Evolutionary conservation across 2,888 invertebrate species (phyloP).

Genomic region (Orchestes rusci): DNA sequence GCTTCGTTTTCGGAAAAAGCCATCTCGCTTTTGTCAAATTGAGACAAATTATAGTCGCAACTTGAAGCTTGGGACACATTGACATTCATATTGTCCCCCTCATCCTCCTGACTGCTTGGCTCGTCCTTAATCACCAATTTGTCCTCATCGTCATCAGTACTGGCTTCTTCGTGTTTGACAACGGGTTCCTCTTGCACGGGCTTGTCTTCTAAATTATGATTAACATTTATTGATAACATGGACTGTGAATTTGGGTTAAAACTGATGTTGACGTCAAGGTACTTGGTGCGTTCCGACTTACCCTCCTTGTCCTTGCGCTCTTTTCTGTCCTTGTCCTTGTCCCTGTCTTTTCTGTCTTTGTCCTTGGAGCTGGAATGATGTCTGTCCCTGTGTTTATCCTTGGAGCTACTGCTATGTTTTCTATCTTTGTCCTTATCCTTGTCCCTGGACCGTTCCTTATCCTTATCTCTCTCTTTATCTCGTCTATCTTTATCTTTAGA

Average conservation of each 20-base stretch:
- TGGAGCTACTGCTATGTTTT: constrained; percentile 39
- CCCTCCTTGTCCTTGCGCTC: constrained; percentile 35
- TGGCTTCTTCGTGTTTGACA: constrained; percentile 34
- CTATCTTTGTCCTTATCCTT: constrained; percentile 41
- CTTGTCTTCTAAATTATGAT: no score
- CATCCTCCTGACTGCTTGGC: constrained; percentile 35
- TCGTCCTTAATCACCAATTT: constrained; percentile 42
- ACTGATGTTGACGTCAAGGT: no score
- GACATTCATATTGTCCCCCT: constrained; percentile 27
- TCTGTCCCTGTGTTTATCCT: constrained; percentile 41
- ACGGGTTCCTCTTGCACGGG: constrained; percentile 9
- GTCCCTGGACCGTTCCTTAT: constrained; percentile 40
- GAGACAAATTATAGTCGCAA: constrained; percentile 65
- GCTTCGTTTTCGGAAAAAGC: constrained; percentile 34
- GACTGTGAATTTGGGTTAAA: no score
- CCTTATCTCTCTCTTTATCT: constrained; percentile 36
- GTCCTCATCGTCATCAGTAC: constrained; percentile 39
- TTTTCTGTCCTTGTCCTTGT: constrained; percentile 41
- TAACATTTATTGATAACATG: no score
- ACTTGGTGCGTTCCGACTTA: constrained; percentile 25
- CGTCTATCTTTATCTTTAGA: constrained; percentile 39
- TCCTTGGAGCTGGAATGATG: constrained; percentile 33
- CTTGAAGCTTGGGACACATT: constrained; percentile 38
- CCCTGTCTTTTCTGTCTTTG: constrained; percentile 35
- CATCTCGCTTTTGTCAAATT: constrained; percentile 50